Conservation (phyloP, 92 coral and sea anemone species). For the Blastomussa wellsi region DNA sequence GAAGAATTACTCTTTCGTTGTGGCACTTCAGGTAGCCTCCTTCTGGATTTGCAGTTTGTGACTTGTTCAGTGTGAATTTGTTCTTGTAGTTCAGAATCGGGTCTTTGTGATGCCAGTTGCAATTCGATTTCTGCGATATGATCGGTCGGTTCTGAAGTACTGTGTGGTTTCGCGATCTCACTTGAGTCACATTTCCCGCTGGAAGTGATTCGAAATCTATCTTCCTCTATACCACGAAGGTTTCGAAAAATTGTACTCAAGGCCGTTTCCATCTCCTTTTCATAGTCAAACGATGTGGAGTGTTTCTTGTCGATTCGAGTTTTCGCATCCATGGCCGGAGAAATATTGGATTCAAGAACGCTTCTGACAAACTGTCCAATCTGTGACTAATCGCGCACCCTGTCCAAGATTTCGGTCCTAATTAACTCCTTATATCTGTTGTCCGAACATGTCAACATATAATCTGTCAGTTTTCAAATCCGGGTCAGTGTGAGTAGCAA, state of each 20-base stretch:
- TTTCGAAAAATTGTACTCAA: constrained; percentile 46
- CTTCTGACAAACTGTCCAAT: background rate
- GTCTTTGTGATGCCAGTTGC: background rate
- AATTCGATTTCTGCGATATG: background rate
- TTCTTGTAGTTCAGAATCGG: background rate
- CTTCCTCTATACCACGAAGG: constrained; percentile 49
- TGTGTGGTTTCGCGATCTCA: background rate
- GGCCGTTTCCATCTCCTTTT: constrained; percentile 51
- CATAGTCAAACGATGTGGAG: constrained; percentile 31
- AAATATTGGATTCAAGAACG: background rate
- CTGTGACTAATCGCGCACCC: background rate
- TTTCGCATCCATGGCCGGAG: constrained; percentile 10
- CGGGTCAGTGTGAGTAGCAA: background rate
- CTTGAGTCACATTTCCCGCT: background rate
- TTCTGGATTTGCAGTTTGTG: constrained; percentile 10
- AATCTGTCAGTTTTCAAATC: background rate
- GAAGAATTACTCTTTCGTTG: background rate
- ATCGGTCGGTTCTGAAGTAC: background rate
- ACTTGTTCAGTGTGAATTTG: constrained; percentile 2
- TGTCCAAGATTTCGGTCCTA: background rate
- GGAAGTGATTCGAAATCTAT: constrained; percentile 19
- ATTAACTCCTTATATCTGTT: constrained; percentile 7
- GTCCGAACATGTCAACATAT: background rate
- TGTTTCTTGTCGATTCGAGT: background rate
- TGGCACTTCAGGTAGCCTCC: constrained; percentile 22